Base-by-base conservation (phyloP, 1,140 invertebrate genomes). In the Papilio dardanus region DNA sequence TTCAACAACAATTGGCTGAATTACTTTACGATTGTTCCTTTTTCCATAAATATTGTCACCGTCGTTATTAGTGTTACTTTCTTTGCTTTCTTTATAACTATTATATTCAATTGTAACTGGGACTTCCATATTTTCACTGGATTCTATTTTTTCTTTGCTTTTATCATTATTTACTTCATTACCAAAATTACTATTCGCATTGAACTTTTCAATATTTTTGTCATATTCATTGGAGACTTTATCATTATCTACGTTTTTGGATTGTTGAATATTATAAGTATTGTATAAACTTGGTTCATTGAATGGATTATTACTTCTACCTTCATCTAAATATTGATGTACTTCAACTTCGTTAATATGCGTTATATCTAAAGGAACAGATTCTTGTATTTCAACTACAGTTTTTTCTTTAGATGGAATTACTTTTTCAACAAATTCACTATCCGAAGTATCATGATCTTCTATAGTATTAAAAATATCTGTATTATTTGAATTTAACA, bases 321-420 rank as follows among this genome's bases (percentile, higher is more conserved):
- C 90, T 83, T 91, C 87, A 30, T 93, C 90, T 54, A 93, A 85
- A 80, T 94, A 94, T 74, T 94, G 92, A 33, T 93, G 94, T 73
- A 94, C 87, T 85, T 92, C 90, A 0, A 93, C 86, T 62, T 92
- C 92, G 71, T 93, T 93, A 66, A 93, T 92, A 75, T 93, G 90
- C 30, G 88, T 93, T 77, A 92, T 93, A 62, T 88, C 87, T 71
- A 94, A 83, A 7, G 94, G 94, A 28, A 95, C 88, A 3, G 94
- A 95, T 83, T 95, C 92, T 80, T 95, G 95, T 28, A 95, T 88
- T 89, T 95, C 94, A 0, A 95, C 94, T 50, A 93, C 85, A 19
- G 94, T 94, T 68, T 91, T 94, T 37, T 92, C 92, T 71, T 83
- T 85, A 14, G 81, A 73, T 2, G 88, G 86, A 40, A 80, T 86